Base-by-base conservation (phyloP, 2,797 vertebrate species). In the Kryptopterus vitreolus region DNA sequence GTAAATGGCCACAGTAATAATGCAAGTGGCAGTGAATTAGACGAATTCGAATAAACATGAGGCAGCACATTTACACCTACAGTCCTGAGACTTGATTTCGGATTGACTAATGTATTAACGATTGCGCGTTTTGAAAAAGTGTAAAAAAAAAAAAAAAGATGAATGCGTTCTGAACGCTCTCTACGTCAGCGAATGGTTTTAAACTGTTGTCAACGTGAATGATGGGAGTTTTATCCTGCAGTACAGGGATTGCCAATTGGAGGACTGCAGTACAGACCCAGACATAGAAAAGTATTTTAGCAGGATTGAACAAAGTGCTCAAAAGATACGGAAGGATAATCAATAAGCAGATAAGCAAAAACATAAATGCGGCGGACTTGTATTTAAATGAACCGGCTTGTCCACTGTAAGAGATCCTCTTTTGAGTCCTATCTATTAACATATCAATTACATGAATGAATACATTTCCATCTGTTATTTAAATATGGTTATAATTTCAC, bases 61-160 rank as follows among this genome's bases (percentile, higher is more conserved):
- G 69, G 31, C 65, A 57, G 33, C 77, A 76, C 33, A 65, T 65
- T 62, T 65, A 68, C 22, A 53, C 65, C 33, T 76, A 6, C 79
- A 75, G 38, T 7, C 10, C 38, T 80, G 57, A 71, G 65, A 66
- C 20, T 43, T 48, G 22, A 15, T 55, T 69, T 26, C 73, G 38
- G 35, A 78, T 77, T 74, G 74, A 46, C 29, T 83, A 16, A 79
- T 83, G 43, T 76, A 68, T 75, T 1, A 43, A 43, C 7, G 10
- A 43, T 43, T 1, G 38, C 38, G 38, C 38, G 10, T 43, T 43
- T 43, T 43, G 38, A 10, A 43, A 43, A 6, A 43, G 6, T 43
- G 38, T 3, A 43, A 10, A 6, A 43, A 43, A 10, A 43, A 6
- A 43, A 43, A 43, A 43, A 10, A 43, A 43, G 2, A 43, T 43